These are phyloP conservation scores for Pyrocephalus nanus DNA, from an alignment of 2,797 vertebrate species.

Conservation along the genomic window DNA sequence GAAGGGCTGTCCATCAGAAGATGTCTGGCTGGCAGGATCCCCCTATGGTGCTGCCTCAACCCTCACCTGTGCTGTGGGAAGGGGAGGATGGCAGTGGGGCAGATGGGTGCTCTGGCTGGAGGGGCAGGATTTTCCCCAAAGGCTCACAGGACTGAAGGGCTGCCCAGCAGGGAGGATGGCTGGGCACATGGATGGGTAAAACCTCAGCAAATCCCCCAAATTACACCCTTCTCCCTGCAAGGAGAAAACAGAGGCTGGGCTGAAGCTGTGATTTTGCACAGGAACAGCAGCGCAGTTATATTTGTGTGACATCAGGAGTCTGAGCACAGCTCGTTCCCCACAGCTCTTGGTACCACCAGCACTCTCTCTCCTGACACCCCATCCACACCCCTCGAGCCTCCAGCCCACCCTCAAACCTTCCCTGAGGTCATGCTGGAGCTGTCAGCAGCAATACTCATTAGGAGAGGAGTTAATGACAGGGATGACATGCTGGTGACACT, in stretches of 20 bases:
- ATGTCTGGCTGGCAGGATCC: neutral
- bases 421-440: neutral
- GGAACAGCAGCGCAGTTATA: neutral
- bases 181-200: neutral
- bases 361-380: neutral
- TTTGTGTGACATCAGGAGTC: neutral
- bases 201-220: neutral
- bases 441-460: neutral
- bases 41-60: accelerated
- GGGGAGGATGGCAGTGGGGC: accelerated
- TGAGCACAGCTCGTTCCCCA: neutral
- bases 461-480: neutral
- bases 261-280: neutral
- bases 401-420: neutral
- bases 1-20: neutral
- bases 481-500: neutral
- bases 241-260: neutral
- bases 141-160: neutral
- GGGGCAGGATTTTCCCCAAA: neutral
- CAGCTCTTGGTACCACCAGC: neutral
- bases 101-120: neutral
- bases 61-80: neutral
- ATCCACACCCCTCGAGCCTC: neutral
- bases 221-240: neutral
- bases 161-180: neutral